Conservation (phyloP, 2,113 vertebrate species). For the Cyanoliseus patagonus region DNA sequence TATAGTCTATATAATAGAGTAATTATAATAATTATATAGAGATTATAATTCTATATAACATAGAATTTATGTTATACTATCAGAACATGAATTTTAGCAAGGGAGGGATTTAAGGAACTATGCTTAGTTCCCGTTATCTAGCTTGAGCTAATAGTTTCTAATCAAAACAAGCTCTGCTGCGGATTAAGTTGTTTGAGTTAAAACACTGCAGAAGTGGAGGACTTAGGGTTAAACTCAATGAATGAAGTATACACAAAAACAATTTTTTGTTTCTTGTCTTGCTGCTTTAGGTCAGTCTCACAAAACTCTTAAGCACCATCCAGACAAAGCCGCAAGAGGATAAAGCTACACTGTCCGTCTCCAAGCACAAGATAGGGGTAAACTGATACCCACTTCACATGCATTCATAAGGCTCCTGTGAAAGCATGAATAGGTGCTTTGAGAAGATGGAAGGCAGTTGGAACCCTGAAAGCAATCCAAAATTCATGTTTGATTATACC, state of each 20-base stretch:
- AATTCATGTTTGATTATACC: conserved; percentile 10
- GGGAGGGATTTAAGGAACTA: background rate
- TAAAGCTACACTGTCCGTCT: background rate
- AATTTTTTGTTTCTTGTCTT: background rate
- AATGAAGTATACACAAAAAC: background rate
- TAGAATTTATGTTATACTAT: background rate
- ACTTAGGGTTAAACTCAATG: background rate
- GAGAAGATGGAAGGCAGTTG: background rate
- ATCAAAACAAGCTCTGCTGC: background rate
- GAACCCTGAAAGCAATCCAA: conserved; percentile 6
- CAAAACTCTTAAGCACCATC: background rate
- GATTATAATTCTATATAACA: background rate
- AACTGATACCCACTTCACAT: background rate
- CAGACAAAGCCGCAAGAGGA: background rate
- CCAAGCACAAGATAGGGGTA: background rate
- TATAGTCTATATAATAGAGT: background rate
- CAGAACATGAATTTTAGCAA: background rate
- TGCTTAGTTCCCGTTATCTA: background rate
- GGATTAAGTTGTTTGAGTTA: background rate
- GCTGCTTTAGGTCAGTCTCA: background rate
- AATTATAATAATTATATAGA: background rate
- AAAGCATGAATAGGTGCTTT: conserved; percentile 28
- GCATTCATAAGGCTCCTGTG: conserved; percentile 2
- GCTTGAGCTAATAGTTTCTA: background rate
- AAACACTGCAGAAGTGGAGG: background rate